These are phyloP conservation scores for Plebejus melissa DNA, from an alignment of 2,888 invertebrate species.

Conservation along the genomic window DNA sequence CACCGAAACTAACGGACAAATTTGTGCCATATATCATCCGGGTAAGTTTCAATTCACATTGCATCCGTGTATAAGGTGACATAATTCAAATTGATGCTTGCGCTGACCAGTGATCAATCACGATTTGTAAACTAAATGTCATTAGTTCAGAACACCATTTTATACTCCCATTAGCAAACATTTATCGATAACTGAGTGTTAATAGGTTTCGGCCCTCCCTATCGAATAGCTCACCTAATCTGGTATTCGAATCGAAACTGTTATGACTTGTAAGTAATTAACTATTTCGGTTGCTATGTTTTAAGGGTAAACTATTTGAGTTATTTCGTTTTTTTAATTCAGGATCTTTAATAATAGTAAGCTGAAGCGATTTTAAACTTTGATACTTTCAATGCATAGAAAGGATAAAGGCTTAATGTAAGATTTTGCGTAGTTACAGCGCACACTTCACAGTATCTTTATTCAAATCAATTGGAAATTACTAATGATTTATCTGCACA, in stretches of 20 bases:
- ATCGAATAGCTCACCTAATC: slow-evolving; percentile 29
- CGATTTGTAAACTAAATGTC: slow-evolving; percentile 32
- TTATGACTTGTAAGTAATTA: background rate
- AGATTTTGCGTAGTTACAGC: too few relatives aligned
- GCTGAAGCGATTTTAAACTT: too few relatives aligned
- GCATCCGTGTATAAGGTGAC: slow-evolving; percentile 28
- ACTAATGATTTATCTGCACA: background rate
- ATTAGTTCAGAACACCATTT: slow-evolving; percentile 32
- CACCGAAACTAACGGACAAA: background rate
- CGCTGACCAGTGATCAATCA: slow-evolving; percentile 35
- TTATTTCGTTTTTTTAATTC: too few relatives aligned
- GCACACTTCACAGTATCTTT: too few relatives aligned
- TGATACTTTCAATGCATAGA: too few relatives aligned
- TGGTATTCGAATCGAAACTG: slow-evolving; percentile 10
- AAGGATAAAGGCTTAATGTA: too few relatives aligned
- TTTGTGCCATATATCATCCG: background rate
- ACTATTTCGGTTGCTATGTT: background rate
- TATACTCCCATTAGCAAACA: slow-evolving; percentile 35
- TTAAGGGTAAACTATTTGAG: background rate
- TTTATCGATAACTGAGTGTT: slow-evolving; percentile 35
- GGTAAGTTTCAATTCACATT: slow-evolving; percentile 9
- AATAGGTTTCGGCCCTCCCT: slow-evolving; percentile 32
- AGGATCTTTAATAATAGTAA: too few relatives aligned
- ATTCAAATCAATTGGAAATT: too few relatives aligned
- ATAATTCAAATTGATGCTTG: slow-evolving; percentile 33